Conservation (phyloP, 2,888 invertebrate species). For the Argyresthia goedartella region DNA sequence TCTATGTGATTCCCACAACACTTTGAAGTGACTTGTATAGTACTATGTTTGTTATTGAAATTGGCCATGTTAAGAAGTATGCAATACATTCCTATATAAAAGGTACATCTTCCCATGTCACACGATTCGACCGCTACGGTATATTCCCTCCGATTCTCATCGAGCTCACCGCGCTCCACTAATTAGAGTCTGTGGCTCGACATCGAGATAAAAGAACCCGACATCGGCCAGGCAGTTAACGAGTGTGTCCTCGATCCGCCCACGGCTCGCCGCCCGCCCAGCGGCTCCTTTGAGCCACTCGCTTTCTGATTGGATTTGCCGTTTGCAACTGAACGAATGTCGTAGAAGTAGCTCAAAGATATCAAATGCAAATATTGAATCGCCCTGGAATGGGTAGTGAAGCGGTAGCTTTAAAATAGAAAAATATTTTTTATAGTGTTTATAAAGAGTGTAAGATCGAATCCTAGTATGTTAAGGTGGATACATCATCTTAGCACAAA, state of each 20-base stretch:
- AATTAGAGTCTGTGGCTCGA: constrained; percentile 12
- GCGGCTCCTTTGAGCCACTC: constrained; percentile 7
- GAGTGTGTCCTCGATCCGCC: constrained; percentile 6
- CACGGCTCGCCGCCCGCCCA: not conserved
- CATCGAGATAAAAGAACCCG: constrained; percentile 11
- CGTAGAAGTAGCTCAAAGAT: not conserved
- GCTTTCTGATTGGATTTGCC: constrained; percentile 12
- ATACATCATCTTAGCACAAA: no score
- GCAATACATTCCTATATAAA: not conserved
- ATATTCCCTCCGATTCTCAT: not conserved
- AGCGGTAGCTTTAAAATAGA: no score
- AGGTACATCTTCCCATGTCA: not conserved
- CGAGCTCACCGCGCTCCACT: constrained; percentile 6
- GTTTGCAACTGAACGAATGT: constrained; percentile 6
- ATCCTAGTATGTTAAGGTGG: no score
- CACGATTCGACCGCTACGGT: not conserved
- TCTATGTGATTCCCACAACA: no score
- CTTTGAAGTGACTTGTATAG: no score
- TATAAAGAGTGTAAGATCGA: no score
- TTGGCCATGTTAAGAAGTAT: no score
- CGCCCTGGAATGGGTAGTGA: not conserved
- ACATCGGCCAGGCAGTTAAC: constrained; percentile 9
- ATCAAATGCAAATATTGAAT: not conserved
- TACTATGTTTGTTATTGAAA: no score
- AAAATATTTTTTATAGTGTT: no score